These are phyloP conservation scores for Apodemus agrarius DNA, from an alignment of 2,797 vertebrate genomes.

Conservation along the genomic window DNA sequence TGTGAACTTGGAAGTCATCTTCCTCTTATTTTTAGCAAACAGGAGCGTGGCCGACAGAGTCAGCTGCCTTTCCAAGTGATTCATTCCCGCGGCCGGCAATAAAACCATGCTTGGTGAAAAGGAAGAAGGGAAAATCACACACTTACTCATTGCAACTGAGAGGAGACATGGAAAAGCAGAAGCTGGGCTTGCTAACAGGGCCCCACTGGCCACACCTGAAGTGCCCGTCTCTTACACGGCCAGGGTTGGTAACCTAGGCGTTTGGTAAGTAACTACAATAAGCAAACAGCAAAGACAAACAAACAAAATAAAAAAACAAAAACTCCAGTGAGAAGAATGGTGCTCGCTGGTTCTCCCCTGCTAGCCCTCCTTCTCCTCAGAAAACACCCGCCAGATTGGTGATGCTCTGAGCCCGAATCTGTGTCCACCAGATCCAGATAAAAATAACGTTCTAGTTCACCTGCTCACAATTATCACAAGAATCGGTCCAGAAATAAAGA, in stretches of 20 bases:
- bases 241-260: fast-evolving
- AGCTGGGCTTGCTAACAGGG: background rate
- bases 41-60: background rate
- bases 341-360: background rate
- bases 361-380: background rate
- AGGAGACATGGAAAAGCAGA: background rate
- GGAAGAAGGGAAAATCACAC: background rate
- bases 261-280: background rate
- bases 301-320: background rate
- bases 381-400: fast-evolving
- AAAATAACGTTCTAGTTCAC: background rate
- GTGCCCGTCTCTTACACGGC: background rate
- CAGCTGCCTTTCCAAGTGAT: background rate
- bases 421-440: background rate
- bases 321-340: background rate
- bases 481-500: background rate
- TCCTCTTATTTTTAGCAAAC: conserved; percentile 21
- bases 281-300: background rate
- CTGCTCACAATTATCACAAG: background rate
- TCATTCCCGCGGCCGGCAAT: conserved; percentile 1
- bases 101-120: conserved; percentile 10
- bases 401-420: background rate
- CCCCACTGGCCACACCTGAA: background rate
- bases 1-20: background rate
- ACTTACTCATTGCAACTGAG: conserved; percentile 24